Evolutionary conservation across 2,797 vertebrate genomes (phyloP).

Genomic region (Megalops cyprinoides): DNA sequence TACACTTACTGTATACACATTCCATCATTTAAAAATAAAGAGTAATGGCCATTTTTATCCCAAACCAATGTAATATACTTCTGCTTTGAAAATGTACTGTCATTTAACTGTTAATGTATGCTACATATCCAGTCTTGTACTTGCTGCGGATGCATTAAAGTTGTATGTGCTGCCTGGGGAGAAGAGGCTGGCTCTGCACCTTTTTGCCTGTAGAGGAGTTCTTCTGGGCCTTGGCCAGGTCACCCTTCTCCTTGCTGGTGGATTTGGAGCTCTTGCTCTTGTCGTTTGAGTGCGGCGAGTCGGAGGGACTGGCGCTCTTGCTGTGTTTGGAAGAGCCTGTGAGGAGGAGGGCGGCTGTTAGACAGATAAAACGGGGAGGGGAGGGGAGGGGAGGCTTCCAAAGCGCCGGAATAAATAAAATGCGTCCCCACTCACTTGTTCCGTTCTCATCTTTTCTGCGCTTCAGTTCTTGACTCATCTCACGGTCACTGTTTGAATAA

Average conservation of each 20-base stretch:
- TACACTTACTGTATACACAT: neutral
- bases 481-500: constrained; percentile 86
- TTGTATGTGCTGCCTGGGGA: neutral
- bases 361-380: constrained; percentile 41
- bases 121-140: neutral
- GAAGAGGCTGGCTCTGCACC: constrained; percentile 63
- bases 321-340: constrained; percentile 90
- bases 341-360: constrained; percentile 25
- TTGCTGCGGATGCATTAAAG: neutral
- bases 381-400: constrained; percentile 34
- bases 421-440: constrained; percentile 75
- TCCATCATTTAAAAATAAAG: too few species aligned
- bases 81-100: neutral
- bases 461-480: constrained; percentile 83
- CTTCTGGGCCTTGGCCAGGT: constrained; percentile 89
- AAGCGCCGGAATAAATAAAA: constrained; percentile 16
- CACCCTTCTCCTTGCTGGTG: constrained; percentile 91
- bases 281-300: constrained; percentile 87
- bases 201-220: constrained; percentile 90
- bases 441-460: constrained; percentile 89
- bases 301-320: constrained; percentile 92
- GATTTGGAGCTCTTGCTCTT: constrained; percentile 91
- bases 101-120: neutral
- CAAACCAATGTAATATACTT: neutral
- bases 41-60: too few species aligned